Conservation (phyloP, 2,888 invertebrate species). For the Corbicula japonica region DNA sequence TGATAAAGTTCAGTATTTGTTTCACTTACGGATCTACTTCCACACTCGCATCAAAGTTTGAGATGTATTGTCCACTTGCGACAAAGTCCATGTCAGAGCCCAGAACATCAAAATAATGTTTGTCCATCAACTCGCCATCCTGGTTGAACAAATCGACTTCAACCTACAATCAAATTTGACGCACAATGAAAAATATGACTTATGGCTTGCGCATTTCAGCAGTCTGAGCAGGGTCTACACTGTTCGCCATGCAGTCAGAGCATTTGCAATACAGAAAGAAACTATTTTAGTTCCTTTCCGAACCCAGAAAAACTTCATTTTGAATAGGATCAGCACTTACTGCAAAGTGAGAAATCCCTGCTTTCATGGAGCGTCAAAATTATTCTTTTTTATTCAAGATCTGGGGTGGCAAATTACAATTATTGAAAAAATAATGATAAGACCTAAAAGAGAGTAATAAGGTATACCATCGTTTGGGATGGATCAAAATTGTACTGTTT, state of each 20-base stretch:
- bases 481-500: too few species aligned
- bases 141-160: neutral
- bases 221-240: neutral
- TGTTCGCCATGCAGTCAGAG: neutral
- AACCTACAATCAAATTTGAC: neutral
- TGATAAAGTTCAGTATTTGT: neutral
- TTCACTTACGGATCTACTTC: neutral
- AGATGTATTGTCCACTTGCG: neutral
- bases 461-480: too few species aligned
- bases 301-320: neutral
- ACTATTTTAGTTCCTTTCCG: neutral
- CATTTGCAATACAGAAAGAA: neutral
- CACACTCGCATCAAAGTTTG: neutral
- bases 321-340: neutral
- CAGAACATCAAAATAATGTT: neutral
- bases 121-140: neutral
- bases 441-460: too few species aligned
- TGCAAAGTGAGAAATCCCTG: too few species aligned
- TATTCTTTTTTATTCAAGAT: too few species aligned
- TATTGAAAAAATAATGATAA: too few species aligned
- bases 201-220: neutral
- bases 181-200: neutral
- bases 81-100: neutral
- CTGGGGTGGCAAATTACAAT: too few species aligned
- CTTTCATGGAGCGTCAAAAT: too few species aligned